Percentiles rank a stretch among this genome's conserved stretches.
These are phyloP conservation scores for Astropecten irregularis DNA, from an alignment of 53 echinoderm and acorn worm genomes.

Conservation along the genomic window DNA sequence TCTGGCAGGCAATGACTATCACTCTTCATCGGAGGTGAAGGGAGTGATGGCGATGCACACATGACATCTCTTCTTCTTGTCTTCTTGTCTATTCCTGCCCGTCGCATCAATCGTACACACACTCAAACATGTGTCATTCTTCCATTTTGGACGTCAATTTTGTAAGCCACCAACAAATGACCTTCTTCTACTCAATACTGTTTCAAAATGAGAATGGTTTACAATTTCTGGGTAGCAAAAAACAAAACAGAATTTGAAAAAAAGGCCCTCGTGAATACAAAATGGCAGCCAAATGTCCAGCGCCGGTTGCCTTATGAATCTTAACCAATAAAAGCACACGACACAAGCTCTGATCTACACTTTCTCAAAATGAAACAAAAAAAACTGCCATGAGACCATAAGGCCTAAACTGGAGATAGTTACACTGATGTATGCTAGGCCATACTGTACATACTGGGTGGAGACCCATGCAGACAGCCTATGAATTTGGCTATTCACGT, in stretches of 20 bases:
- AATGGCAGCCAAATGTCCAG: no score
- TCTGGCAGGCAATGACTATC: constrained; percentile 49
- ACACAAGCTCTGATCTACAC: no score
- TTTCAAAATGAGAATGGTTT: neutral
- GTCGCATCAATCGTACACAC: constrained; percentile 29
- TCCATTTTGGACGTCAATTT: neutral
- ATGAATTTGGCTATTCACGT: constrained; percentile 41
- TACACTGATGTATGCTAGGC: no score
- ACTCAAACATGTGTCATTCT: no score
- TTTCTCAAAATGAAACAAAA: no score
- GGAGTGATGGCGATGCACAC: constrained; percentile 37
- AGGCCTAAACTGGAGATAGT: no score
- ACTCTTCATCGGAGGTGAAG: constrained; percentile 48
- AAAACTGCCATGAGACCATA: no score
- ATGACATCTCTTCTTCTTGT: constrained; percentile 41
- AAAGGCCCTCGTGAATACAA: no score
- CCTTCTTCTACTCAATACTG: neutral
- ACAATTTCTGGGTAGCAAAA: neutral
- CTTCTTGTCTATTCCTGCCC: neutral
- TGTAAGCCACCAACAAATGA: neutral
- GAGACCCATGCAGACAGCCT: no score
- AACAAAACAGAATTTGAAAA: neutral
- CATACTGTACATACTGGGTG: no score
- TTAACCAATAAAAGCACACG: no score
- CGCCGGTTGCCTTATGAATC: no score